Conservation (phyloP, 2,113 vertebrate genomes). For the Pomatorhinus ruficollis region DNA sequence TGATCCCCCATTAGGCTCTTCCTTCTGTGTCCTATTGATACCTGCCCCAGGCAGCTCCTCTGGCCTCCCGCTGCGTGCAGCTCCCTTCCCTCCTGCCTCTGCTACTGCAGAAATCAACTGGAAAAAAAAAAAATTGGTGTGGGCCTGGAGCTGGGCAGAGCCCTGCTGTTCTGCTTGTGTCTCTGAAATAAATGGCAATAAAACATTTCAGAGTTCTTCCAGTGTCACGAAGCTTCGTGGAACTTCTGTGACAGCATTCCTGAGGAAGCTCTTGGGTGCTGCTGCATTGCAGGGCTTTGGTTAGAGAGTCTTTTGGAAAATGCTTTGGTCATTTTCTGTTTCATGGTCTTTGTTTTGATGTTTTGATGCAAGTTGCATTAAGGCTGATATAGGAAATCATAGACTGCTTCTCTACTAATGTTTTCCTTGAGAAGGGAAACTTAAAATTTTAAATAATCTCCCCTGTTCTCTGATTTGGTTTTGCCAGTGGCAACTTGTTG, state of each 20-base stretch:
- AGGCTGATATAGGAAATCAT: neutral
- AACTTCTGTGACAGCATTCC: neutral
- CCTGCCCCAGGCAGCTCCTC: neutral
- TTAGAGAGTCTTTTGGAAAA: neutral
- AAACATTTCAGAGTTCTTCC: neutral
- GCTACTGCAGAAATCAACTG: neutral
- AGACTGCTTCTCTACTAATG: neutral
- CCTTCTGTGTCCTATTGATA: neutral
- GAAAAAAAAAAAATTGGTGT: neutral
- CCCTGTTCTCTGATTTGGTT: neutral
- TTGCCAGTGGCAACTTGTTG: neutral
- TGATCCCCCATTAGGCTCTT: neutral
- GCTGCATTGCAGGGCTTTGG: neutral
- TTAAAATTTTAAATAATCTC: neutral
- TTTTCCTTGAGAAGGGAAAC: neutral
- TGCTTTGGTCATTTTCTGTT: neutral
- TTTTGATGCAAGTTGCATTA: neutral
- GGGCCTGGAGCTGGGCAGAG: neutral
- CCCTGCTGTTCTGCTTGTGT: neutral
- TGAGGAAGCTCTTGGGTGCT: neutral
- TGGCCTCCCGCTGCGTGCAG: accelerated
- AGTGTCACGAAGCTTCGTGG: neutral
- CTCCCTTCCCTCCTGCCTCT: neutral
- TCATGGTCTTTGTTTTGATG: neutral
- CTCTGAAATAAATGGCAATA: neutral